phyloP scores from a whole-genome alignment of 2,113 vertebrate species.

The Serinus canaria region DNA sequence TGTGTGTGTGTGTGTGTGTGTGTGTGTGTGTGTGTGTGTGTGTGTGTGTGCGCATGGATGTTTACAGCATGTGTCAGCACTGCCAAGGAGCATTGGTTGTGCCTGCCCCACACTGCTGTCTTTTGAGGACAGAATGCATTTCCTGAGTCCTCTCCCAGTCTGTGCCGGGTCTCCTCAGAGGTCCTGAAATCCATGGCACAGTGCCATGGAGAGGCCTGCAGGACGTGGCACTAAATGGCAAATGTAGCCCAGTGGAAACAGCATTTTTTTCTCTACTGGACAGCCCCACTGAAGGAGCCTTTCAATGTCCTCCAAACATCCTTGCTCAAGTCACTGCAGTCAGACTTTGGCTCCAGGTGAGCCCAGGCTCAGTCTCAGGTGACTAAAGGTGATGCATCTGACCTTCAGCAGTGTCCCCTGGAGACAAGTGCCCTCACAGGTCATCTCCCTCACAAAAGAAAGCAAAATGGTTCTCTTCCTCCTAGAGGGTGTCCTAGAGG shows the following conservation, averaged over 20 bases:
- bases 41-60: neutral
- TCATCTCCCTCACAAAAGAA: neutral
- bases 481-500: neutral
- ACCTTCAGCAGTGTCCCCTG: neutral
- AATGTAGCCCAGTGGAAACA: neutral
- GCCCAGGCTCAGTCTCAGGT: neutral
- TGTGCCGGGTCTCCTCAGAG: neutral
- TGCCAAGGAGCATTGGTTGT: neutral
- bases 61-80: neutral
- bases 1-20: neutral
- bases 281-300: neutral
- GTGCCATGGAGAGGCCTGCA: neutral
- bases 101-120: neutral
- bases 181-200: neutral
- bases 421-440: neutral
- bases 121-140: neutral
- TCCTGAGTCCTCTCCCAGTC: neutral
- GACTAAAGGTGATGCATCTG: neutral
- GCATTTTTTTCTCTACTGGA: rapidly evolving
- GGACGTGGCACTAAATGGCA: neutral
- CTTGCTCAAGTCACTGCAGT: neutral
- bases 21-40: neutral
- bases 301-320: neutral
- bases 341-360: neutral
- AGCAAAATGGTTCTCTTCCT: neutral